Conservation (phyloP, 2,797 vertebrate genomes). For the Dicrostonyx torquatus region DNA sequence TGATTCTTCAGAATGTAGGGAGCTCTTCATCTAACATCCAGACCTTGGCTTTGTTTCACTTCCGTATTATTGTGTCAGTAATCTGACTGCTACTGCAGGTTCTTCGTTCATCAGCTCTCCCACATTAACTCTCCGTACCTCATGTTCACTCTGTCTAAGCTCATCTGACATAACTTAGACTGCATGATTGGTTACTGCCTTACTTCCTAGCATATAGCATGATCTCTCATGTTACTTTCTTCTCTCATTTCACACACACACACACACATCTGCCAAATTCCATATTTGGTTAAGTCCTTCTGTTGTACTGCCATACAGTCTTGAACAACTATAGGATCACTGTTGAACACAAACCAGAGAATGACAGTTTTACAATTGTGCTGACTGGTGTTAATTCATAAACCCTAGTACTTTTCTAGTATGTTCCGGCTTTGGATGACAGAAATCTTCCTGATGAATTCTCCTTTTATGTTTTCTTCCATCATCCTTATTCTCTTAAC, state of each 20-base stretch:
- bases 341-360: neutral
- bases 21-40: neutral
- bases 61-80: neutral
- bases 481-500: neutral
- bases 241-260: slow-evolving; percentile 4
- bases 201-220: neutral
- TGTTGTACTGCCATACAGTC: neutral
- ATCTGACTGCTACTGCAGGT: neutral
- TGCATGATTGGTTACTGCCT: neutral
- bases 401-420: neutral
- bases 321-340: neutral
- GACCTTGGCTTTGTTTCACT: neutral
- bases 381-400: neutral
- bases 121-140: neutral
- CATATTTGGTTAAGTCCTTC: slow-evolving; percentile 27
- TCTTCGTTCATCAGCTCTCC: neutral
- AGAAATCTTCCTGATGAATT: neutral
- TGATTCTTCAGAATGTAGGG: neutral
- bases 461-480: neutral
- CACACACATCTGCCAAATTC: slow-evolving; percentile 19
- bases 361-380: neutral
- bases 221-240: neutral
- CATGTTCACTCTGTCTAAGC: neutral
- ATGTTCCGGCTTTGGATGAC: neutral
- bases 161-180: neutral